Evolutionary conservation across 1,140 invertebrate species (phyloP), one percentile per base, ranked within the genome.

Genomic region (Diprion similis): DNA sequence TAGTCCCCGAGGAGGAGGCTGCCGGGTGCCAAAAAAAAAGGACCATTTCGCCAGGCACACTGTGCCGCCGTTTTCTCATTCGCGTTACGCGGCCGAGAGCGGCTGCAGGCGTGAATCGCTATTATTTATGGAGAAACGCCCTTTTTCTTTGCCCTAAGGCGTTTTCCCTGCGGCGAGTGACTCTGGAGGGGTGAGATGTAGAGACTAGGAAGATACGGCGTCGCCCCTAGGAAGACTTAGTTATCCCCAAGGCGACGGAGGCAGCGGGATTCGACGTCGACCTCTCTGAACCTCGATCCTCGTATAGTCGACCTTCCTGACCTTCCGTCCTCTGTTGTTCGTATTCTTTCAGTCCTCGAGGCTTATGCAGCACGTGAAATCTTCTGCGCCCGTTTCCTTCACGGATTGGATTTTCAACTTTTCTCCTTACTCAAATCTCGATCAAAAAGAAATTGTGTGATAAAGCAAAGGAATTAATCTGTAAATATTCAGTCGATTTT

Each of bases 181-280:
- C 11, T 17, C 3, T 17, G 51, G 11, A 59, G 51, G 17, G 17
- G 17, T 4, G 17, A 15, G 17, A 64, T 15, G 17, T 64, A 64
- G 13, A 64, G 17, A 4, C 17, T 15, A 15, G 19, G 19, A 19
- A 6, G 15, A 18, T 19, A 19, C 18, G 66, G 66, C 13, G 15
- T 68, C 11, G 66, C 37, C 17, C 13, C 66, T 4, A 13, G 48
- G 45, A 79, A 78, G 77, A 80, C 71, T 81, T 76, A 78, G 79
- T 80, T 80, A 80, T 80, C 77, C 47, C 37, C 68, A 73, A 80
- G 78, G 72, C 71, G 75, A 75, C 66, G 51, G 70, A 67, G 66
- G 66, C 65, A 80, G 76, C 75, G 72, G 76, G 76, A 74, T 80
- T 79, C 76, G 73, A 72, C 65, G 24, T 6, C 24, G 24, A 37